Percentiles rank a stretch among this genome's conserved stretches.
Conservation (phyloP, 2,797 vertebrate genomes). For the Poecilia velifera region DNA sequence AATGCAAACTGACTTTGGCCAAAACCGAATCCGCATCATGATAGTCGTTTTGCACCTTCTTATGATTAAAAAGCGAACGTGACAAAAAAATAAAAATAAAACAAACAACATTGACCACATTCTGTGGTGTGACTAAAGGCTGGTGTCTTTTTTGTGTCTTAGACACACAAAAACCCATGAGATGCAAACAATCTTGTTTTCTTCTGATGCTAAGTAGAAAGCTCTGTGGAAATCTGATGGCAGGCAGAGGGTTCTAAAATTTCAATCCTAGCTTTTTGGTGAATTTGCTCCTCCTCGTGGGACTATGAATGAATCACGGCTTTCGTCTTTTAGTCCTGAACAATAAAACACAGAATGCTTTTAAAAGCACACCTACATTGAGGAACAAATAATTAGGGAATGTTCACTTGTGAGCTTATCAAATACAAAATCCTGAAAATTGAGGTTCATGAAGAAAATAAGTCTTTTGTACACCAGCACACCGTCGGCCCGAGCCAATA, state of each 20-base stretch:
- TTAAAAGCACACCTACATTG: constrained; percentile 54
- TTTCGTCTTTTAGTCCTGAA: constrained; percentile 50
- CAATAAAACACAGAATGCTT: constrained; percentile 60
- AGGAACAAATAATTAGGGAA: constrained; percentile 59
- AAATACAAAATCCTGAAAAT: constrained; percentile 60
- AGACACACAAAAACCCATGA: constrained; percentile 50
- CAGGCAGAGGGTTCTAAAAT: constrained; percentile 40
- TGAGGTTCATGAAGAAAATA: constrained; percentile 51
- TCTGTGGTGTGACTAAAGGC: constrained; percentile 58
- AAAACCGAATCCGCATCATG: constrained; percentile 61
- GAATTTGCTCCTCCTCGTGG: constrained; percentile 40
- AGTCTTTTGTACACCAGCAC: constrained; percentile 54
- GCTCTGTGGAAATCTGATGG: constrained; percentile 71
- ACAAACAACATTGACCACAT: constrained; percentile 41
- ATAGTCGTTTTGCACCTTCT: constrained; percentile 59
- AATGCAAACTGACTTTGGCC: constrained; percentile 70
- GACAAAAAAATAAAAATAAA: constrained; percentile 45
- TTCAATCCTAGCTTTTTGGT: constrained; percentile 50
- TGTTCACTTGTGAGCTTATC: constrained; percentile 54
- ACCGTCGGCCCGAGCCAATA: constrained; percentile 2
- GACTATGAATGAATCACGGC: constrained; percentile 30
- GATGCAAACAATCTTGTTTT: constrained; percentile 51
- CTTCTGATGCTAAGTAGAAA: constrained; percentile 52
- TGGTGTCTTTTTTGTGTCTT: constrained; percentile 49
- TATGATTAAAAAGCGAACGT: constrained; percentile 39